These are phyloP conservation scores for Cyphomyrus plagiostoma DNA, from an alignment of 2,113 vertebrate species.

Conservation along the genomic window DNA sequence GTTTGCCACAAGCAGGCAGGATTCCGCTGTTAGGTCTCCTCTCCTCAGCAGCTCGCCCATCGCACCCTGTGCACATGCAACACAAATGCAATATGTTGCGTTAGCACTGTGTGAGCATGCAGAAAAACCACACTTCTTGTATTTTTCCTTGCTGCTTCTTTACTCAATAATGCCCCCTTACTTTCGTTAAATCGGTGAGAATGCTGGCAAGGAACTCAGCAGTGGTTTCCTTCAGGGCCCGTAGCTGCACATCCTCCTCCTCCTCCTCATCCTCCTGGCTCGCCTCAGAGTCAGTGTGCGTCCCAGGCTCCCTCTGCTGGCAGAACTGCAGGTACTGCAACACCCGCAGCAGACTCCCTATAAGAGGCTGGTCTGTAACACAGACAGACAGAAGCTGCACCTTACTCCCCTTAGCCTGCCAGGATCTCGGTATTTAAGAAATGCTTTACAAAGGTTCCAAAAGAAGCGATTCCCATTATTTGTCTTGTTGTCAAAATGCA, in stretches of 20 bases:
- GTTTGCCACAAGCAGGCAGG: slow-evolving; percentile 63
- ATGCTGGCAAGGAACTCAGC: slow-evolving; percentile 82
- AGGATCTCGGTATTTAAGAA: not conserved
- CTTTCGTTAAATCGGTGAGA: slow-evolving; percentile 60
- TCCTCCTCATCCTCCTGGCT: slow-evolving; percentile 16
- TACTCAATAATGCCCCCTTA: slow-evolving; percentile 21
- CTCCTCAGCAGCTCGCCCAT: slow-evolving; percentile 66
- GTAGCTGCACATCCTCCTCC: slow-evolving; percentile 67
- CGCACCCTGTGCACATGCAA: slow-evolving; percentile 63
- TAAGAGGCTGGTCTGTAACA: slow-evolving; percentile 64
- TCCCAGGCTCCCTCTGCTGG: slow-evolving; percentile 49
- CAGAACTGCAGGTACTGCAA: slow-evolving; percentile 68
- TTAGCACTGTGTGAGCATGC: not conserved
- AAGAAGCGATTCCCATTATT: not conserved
- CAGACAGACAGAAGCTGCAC: not conserved
- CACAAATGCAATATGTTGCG: not conserved
- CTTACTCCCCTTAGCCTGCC: not conserved
- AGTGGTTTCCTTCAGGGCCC: slow-evolving; percentile 75
- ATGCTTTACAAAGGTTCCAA: not conserved
- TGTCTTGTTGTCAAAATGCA: not conserved
- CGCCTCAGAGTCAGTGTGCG: slow-evolving; percentile 38
- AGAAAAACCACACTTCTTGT: not conserved
- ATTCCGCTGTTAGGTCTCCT: slow-evolving; percentile 71
- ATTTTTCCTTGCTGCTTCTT: not conserved
- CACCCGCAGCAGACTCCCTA: slow-evolving; percentile 72